These are phyloP conservation scores for Lymantria monacha DNA, from an alignment of 2,888 invertebrate species.

Conservation along the genomic window DNA sequence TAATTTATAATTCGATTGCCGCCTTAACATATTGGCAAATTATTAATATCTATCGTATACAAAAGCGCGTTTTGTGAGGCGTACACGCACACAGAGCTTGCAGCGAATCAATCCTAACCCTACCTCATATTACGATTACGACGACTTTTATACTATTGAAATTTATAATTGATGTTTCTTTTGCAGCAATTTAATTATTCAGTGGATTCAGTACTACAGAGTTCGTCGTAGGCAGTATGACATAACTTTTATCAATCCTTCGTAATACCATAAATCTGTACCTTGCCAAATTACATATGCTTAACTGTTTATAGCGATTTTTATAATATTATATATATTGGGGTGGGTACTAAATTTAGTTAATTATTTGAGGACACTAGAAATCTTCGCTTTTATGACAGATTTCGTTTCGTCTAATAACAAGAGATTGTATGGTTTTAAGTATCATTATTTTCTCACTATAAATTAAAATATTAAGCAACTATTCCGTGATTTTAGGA, in stretches of 20 bases:
- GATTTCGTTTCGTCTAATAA: no score
- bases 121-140: constrained; percentile 14
- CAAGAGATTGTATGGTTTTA: no score
- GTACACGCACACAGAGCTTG: constrained; percentile 28
- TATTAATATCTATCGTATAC: constrained; percentile 39
- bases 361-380: no score
- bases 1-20: constrained; percentile 22
- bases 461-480: no score
- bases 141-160: constrained; percentile 16
- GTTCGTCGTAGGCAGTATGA: constrained; percentile 31
- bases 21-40: constrained; percentile 31
- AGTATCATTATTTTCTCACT: no score
- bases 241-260: constrained; percentile 24
- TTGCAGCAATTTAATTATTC: constrained; percentile 12
- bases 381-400: no score
- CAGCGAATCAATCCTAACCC: constrained; percentile 32
- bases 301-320: not conserved
- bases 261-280: constrained; percentile 9
- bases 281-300: not conserved
- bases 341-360: no score
- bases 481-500: no score
- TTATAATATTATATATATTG: not conserved
- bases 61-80: constrained; percentile 28
- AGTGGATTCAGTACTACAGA: constrained; percentile 21
- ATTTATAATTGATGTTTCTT: constrained; percentile 31